Percentiles rank a stretch among this genome's conserved stretches.
These are phyloP conservation scores for Etia nguti DNA, from an alignment of 2,113 vertebrate species.

Conservation along the genomic window DNA sequence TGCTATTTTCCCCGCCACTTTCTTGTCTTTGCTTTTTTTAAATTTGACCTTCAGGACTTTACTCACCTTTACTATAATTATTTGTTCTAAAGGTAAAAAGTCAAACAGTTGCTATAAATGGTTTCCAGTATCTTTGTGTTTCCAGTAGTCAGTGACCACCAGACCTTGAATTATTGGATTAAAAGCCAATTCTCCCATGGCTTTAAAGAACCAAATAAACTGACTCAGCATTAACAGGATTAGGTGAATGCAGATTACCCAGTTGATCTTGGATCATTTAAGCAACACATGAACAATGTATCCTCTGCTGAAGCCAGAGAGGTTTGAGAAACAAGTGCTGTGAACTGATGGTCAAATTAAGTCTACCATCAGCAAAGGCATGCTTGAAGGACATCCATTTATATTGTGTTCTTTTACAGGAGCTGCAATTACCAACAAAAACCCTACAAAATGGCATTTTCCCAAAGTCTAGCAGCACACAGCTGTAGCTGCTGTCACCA, in stretches of 20 bases:
- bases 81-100: background rate
- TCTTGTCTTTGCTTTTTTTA: background rate
- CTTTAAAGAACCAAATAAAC: background rate
- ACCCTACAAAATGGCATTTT: background rate
- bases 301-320: background rate
- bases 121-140: background rate
- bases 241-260: background rate
- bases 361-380: background rate
- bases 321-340: background rate
- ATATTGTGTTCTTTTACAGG: background rate
- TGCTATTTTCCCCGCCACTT: background rate
- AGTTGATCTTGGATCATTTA: background rate
- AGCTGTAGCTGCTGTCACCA: background rate
- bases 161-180: background rate
- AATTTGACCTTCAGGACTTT: background rate
- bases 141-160: background rate
- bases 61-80: background rate
- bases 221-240: background rate
- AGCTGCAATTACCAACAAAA: background rate
- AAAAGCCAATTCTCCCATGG: background rate
- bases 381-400: background rate
- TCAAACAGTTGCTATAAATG: background rate
- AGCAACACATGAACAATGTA: background rate
- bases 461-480: background rate
- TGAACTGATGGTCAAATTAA: background rate